Conservation (phyloP, 2,888 invertebrate genomes). For the Drosophila anceps region DNA sequence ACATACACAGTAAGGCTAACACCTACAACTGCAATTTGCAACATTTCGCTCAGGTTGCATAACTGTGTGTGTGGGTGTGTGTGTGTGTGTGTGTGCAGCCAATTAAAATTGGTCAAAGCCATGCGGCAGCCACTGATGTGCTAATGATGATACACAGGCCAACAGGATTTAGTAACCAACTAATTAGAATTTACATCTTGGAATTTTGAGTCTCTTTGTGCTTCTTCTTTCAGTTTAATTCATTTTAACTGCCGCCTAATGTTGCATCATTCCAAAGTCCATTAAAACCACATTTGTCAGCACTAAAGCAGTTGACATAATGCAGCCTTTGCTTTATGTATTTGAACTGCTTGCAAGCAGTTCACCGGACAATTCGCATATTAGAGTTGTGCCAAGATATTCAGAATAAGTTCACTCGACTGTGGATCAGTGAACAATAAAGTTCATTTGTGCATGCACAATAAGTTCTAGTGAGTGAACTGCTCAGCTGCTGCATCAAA, state of each 20-base stretch:
- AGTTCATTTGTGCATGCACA: neutral
- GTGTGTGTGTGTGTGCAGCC: constrained; percentile 14
- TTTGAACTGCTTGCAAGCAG: constrained; percentile 8
- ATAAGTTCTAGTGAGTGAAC: neutral
- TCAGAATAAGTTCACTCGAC: constrained; percentile 1
- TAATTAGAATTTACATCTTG: neutral
- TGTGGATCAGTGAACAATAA: neutral
- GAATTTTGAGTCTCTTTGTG: neutral
- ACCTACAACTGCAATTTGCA: constrained; percentile 2
- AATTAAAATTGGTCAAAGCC: constrained; percentile 31
- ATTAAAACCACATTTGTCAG: neutral
- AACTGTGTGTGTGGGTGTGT: neutral
- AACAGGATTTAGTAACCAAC: neutral
- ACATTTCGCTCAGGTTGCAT: neutral
- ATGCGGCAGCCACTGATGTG: constrained; percentile 14
- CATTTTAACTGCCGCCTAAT: neutral
- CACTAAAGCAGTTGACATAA: neutral
- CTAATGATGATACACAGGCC: neutral
- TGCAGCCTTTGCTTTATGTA: neutral
- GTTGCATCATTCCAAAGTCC: neutral
- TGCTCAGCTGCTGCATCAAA: neutral
- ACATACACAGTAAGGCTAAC: constrained; percentile 3
- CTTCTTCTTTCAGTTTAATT: no score
- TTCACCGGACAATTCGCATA: neutral
- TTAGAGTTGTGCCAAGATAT: neutral